Percentiles rank a stretch among this genome's conserved stretches.
phyloP scores from a whole-genome alignment of 2,888 invertebrate genomes.

The Drosophila eohydei region DNA sequence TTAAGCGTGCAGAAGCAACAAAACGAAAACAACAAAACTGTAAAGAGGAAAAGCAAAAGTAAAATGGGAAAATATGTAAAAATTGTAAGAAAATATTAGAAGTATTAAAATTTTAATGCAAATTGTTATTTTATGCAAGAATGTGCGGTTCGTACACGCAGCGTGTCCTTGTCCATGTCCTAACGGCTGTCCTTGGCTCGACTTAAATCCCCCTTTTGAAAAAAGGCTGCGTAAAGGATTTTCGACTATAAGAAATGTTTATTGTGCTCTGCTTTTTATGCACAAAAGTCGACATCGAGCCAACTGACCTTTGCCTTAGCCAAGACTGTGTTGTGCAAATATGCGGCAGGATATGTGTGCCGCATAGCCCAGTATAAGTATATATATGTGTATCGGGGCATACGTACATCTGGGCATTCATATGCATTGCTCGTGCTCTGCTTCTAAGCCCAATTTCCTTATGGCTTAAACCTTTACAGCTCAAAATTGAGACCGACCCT shows the following conservation, averaged over 20 bases:
- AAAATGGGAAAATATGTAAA: constrained; percentile 41
- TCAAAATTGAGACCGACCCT: constrained; percentile 31
- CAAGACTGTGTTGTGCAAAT: constrained; percentile 55
- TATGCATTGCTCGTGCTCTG: constrained; percentile 55
- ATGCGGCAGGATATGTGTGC: constrained; percentile 46
- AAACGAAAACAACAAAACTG: constrained; percentile 13
- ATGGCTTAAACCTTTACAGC: constrained; percentile 62
- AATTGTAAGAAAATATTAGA: constrained; percentile 72
- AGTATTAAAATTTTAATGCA: constrained; percentile 79
- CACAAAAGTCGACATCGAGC: constrained; percentile 43
- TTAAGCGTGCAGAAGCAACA: constrained; percentile 65
- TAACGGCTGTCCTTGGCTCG: constrained; percentile 46
- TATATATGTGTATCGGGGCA: constrained; percentile 16
- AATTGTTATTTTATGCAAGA: constrained; percentile 81
- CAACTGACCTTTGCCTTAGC: constrained; percentile 61
- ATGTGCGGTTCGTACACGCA: constrained; percentile 54
- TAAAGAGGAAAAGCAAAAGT: constrained; percentile 27
- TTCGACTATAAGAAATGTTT: constrained; percentile 63
- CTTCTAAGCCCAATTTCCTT: constrained; percentile 57
- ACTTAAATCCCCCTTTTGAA: constrained; percentile 68
- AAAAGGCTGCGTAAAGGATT: constrained; percentile 78
- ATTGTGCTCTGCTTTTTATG: constrained; percentile 57
- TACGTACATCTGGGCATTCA: constrained; percentile 46
- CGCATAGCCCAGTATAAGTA: constrained; percentile 19
- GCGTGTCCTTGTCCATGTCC: constrained; percentile 19